Conservation (phyloP, 2,113 vertebrate species). For the Perccottus glenii region DNA sequence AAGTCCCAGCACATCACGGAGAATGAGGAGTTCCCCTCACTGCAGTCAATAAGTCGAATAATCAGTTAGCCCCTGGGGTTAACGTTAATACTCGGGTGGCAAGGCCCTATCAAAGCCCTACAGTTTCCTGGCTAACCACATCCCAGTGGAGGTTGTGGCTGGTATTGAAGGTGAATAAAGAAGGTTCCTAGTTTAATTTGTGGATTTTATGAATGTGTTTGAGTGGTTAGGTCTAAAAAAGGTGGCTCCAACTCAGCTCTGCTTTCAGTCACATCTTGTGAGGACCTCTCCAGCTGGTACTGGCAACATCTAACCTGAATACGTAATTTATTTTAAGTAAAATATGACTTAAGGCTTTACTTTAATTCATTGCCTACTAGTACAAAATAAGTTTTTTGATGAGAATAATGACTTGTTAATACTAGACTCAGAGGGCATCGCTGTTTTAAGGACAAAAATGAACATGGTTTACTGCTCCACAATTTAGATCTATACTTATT, state of each 20-base stretch:
- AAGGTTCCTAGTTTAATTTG: conserved; percentile 19
- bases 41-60: conserved; percentile 92
- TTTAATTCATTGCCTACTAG: conserved; percentile 32
- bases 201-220: conserved; percentile 11
- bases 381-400: conserved; percentile 25
- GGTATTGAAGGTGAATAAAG: conserved; percentile 5
- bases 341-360: conserved; percentile 30
- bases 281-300: conserved; percentile 44
- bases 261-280: conserved; percentile 13
- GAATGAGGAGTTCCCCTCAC: conserved; percentile 91
- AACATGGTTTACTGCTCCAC: conserved; percentile 19
- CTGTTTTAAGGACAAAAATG: conserved; percentile 34
- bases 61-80: conserved; percentile 84
- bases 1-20: conserved; percentile 87
- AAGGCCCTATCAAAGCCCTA: conserved; percentile 15
- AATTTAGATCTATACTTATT: conserved; percentile 48
- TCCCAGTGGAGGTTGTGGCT: conserved; percentile 27
- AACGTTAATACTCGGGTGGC: not conserved
- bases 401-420: conserved; percentile 4
- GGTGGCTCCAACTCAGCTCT: conserved; percentile 10
- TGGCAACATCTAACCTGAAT: conserved; percentile 27
- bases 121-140: conserved; percentile 12
- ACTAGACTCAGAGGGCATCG: conserved; percentile 32
- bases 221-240: conserved; percentile 15
- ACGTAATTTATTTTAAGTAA: conserved; percentile 40